Conservation (phyloP, 2,113 vertebrate genomes). For the Fukomys damarensis region DNA sequence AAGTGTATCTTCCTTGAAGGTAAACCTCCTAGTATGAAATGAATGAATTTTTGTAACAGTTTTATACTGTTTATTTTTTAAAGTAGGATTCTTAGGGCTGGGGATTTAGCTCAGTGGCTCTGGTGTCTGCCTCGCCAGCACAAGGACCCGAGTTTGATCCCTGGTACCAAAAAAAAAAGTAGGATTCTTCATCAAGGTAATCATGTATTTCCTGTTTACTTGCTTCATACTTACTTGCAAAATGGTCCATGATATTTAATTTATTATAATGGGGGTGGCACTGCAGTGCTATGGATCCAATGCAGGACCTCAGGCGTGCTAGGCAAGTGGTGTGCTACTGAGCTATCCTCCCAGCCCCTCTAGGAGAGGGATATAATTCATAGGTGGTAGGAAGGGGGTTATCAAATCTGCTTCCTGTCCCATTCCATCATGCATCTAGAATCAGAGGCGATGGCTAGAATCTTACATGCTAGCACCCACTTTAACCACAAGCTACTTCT, state of each 20-base stretch:
- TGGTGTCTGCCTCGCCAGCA: no score
- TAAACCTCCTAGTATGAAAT: neutral
- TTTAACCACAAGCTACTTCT: neutral
- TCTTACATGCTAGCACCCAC: neutral
- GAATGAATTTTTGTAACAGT: neutral
- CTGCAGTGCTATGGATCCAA: neutral
- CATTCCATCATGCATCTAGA: constrained; percentile 58
- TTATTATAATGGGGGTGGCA: neutral
- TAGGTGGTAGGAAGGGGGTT: constrained; percentile 74
- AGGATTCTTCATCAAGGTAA: neutral
- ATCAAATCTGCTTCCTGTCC: constrained; percentile 75
- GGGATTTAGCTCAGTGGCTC: no score
- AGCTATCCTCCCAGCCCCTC: neutral
- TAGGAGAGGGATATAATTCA: constrained; percentile 42
- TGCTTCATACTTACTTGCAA: neutral
- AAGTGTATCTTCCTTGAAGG: neutral
- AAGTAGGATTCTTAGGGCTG: no score
- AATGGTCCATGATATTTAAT: neutral
- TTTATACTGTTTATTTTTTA: neutral
- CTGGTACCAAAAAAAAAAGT: no score
- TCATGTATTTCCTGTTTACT: neutral
- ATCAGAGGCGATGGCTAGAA: constrained; percentile 24
- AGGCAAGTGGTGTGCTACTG: neutral
- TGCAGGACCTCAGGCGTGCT: neutral
- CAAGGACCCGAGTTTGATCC: no score